Evolutionary conservation across 1,140 invertebrate genomes (phyloP), one percentile per base, ranked within the genome.

Genomic region (Procambarus virginalis): DNA sequence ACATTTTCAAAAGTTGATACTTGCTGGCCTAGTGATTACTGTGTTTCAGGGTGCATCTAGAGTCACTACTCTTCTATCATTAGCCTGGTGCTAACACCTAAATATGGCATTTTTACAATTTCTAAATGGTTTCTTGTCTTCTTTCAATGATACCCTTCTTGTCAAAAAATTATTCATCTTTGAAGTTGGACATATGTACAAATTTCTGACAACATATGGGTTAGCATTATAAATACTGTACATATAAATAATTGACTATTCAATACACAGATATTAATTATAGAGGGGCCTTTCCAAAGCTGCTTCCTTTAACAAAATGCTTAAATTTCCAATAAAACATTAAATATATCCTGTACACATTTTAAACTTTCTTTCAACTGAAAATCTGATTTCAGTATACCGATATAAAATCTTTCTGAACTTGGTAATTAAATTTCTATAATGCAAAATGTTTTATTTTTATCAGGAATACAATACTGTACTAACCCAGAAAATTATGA

Each of bases 11-110:
- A 70, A 22, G 68, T 70, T 70, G n/a, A 70, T 10, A 70, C 20
- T 70, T 70, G 5, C 68, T 70, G 68, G 22, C 68, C 68, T 70
- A 70, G n/a, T 34, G 68, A 70, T 70, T 22, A 70, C 3, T 70
- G 68, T 70, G 68, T 70, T 70, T 70, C 68, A 70, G 68, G n/a
- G 68, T 70, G 68, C 68, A 70, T 34, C 68, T 70, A 70, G 22
- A 22, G 5, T 34, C 3, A 17, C 60, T 64, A 64, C 12, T 64
- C 3, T n/a, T 22, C 68, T 70, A 70, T 70, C 22, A 70, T 70
- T n/a, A 70, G n/a, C n/a, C 68, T 22, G 10, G n/a, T 70, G 68
- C 68, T 70, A 22, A 70, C 4, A 34, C 4, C 68, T 70, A 70
- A 12, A n/a, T 70, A 70, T 70, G 20, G 22, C 22, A 22, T 3